A percentile compares a stretch with the other conserved stretches of the same genome.
Conservation (phyloP, 1,140 invertebrate species). For the Temnothorax longispinosus region DNA sequence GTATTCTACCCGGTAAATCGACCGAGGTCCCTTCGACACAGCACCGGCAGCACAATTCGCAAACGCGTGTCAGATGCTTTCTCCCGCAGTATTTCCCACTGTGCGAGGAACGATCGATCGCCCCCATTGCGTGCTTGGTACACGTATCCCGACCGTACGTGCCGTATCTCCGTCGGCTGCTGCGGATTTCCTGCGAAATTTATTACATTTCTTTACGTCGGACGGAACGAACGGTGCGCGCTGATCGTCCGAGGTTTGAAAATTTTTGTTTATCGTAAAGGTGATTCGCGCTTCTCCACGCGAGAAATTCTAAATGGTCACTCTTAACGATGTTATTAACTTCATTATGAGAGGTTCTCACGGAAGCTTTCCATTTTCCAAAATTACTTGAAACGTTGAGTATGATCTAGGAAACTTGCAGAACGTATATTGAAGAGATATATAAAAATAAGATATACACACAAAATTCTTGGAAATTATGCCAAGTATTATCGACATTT, state of each 20-base stretch:
- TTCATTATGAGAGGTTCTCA: not conserved
- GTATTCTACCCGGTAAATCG: constrained; percentile 19
- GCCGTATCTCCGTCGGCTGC: constrained; percentile 42
- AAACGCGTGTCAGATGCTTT: constrained; percentile 52
- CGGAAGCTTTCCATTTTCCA: not conserved
- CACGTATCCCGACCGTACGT: constrained; percentile 44
- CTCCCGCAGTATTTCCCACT: constrained; percentile 51
- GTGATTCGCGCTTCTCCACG: not conserved
- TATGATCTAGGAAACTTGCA: not conserved
- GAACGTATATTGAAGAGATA: not conserved
- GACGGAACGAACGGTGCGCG: not conserved
- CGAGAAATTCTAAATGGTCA: not conserved
- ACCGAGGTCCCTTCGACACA: constrained; percentile 1
- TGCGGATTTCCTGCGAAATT: constrained; percentile 46
- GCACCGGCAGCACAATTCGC: constrained; percentile 22
- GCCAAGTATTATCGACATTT: not conserved
- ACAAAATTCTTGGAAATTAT: not conserved
- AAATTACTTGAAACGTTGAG: too few relatives aligned
- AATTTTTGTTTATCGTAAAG: not conserved
- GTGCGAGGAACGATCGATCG: constrained; percentile 60
- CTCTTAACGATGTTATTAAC: not conserved
- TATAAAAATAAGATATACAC: not conserved
- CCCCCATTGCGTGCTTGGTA: constrained; percentile 28
- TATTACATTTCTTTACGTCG: not conserved
- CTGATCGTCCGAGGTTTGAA: not conserved